Base-by-base conservation (phyloP, 2,797 vertebrate species). In the Sebastolobus altivelis region DNA sequence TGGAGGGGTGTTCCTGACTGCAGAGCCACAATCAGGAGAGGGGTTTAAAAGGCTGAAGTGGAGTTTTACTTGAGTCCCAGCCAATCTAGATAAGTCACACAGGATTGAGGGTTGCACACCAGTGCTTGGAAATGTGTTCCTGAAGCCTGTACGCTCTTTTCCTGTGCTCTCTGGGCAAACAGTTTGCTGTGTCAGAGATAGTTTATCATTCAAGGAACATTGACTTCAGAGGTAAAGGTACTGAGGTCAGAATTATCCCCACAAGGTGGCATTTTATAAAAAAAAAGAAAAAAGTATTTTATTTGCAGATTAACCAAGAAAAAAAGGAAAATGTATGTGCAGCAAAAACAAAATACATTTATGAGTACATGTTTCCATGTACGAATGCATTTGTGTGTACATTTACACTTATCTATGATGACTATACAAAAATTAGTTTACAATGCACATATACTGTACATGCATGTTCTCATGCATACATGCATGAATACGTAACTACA, bases 51-150 rank as follows among this genome's bases (percentile, higher is more conserved):
- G 66, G 67, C 75, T 83, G 59, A 25, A 58, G 65, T 37, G 3
- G 37, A 83, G 77, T 83, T 86, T 82, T 18, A 60, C 68, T 88
- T 94, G 89, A 91, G 77, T 62, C 65, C 5, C 22, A 29, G 88
- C 91, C 93, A 77, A 92, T 94, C 92, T 91, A 91, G 93, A 94
- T 94, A 90, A 82, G 40, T 89, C 75, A 35, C 72, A 78, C 49
- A 77, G 77, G 79, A 81, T 38, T 76, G 60, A 85, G 70, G 74
- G 79, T 75, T 88, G 73, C 37, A 65, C 79, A 80, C 65, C 65
- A 56, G 40, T 11, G 13, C 56, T 60, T 12, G n/a, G 38, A 90
- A 89, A 83, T 58, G 67, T 80, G 49, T 73, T 81, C 46, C 40
- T 74, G 80, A 83, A 77, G 62, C n/a, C 56, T 65, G 16, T 20